Conservation (phyloP, 2,888 invertebrate genomes). For the Barypeithes pellucidus region DNA sequence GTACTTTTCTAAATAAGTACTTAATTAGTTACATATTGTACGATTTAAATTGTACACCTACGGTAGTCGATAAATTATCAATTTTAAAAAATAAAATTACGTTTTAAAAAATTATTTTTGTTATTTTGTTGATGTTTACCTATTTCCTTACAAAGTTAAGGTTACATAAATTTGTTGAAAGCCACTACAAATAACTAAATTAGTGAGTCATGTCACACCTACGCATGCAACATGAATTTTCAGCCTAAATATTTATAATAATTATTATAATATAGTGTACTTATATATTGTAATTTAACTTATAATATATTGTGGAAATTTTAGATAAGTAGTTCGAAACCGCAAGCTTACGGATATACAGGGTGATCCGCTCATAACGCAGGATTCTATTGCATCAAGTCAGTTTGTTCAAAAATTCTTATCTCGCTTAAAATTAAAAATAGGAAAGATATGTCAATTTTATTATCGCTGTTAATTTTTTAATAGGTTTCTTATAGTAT, state of each 20-base stretch:
- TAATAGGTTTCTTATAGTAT: too few relatives aligned
- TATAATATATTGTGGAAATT: neutral
- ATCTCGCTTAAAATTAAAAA: too few relatives aligned
- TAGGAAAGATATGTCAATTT: too few relatives aligned
- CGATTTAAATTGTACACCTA: neutral
- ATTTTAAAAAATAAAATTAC: neutral
- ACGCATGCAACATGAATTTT: neutral
- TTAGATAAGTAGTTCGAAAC: neutral
- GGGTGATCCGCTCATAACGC: too few relatives aligned
- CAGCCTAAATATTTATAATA: neutral
- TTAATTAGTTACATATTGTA: too few relatives aligned
- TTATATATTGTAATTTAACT: neutral
- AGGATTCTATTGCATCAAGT: too few relatives aligned
- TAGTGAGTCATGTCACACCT: neutral
- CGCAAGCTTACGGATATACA: too few relatives aligned
- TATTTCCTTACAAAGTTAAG: neutral
- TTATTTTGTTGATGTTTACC: conserved; percentile 4
- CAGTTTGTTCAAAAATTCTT: too few relatives aligned
- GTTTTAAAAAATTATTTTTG: neutral
- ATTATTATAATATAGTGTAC: neutral
- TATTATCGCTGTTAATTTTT: too few relatives aligned
- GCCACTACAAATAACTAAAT: neutral
- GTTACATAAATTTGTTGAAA: neutral
- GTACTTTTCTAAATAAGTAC: too few relatives aligned
- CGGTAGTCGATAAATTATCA: neutral